Conservation (phyloP, 2,113 vertebrate species). For the Benthochromis sp. region DNA sequence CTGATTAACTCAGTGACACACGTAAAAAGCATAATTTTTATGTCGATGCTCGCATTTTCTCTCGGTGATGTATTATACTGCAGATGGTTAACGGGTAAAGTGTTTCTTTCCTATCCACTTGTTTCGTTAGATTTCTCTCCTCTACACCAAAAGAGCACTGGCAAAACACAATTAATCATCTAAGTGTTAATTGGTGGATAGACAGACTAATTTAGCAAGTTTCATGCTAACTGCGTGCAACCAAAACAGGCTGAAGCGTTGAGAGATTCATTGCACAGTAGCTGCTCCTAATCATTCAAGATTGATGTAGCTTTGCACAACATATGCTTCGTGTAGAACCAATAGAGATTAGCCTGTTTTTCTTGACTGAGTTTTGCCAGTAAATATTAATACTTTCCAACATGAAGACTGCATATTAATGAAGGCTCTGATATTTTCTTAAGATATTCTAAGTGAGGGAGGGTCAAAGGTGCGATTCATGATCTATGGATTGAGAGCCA, state of each 20-base stretch:
- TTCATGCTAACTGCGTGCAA: conserved; percentile 55
- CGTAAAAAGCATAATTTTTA: not conserved
- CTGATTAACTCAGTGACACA: not conserved
- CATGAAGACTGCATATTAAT: conserved; percentile 26
- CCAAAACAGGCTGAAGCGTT: conserved; percentile 49
- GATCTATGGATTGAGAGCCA: not conserved
- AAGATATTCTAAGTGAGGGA: not conserved
- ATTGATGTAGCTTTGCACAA: conserved; percentile 62
- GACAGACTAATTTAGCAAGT: conserved; percentile 61
- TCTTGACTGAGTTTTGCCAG: conserved; percentile 35
- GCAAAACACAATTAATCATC: conserved; percentile 62
- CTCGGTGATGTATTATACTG: not conserved
- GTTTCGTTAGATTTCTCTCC: not conserved
- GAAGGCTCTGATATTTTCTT: not conserved
- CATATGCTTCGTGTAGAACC: conserved; percentile 58
- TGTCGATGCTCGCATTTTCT: not conserved
- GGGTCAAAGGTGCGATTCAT: not conserved
- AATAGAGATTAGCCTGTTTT: conserved; percentile 53
- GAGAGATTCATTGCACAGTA: conserved; percentile 45
- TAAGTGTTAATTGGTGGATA: conserved; percentile 62
- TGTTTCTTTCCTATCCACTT: not conserved
- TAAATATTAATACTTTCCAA: conserved; percentile 42
- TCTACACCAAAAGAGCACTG: not conserved
- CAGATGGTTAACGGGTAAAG: not conserved
- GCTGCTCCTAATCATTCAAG: conserved; percentile 65